Evolutionary conservation across 2,888 invertebrate genomes (phyloP).

Genomic region (Pollenia griseotomentosa): DNA sequence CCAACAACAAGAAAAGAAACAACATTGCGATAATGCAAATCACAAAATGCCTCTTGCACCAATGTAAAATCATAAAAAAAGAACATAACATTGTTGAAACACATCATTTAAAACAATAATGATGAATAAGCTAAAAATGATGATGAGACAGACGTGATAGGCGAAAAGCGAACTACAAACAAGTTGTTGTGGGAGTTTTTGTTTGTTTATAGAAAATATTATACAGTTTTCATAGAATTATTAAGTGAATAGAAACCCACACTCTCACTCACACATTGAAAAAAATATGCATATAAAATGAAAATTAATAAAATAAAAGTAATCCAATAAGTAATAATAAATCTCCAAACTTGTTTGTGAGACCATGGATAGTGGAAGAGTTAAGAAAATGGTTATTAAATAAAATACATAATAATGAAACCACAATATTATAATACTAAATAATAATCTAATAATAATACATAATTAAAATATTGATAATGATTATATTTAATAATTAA

Average conservation of each 20-base stretch:
- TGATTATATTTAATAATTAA: slow-evolving; percentile 75
- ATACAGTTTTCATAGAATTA: slow-evolving; percentile 33
- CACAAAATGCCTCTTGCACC: slow-evolving; percentile 76
- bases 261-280: slow-evolving; percentile 44
- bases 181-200: slow-evolving; percentile 21
- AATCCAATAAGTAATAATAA: slow-evolving; percentile 56
- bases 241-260: slow-evolving; percentile 29
- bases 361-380: slow-evolving; percentile 62
- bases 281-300: slow-evolving; percentile 47
- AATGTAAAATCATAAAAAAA: slow-evolving; percentile 75
- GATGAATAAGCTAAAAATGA: neutral
- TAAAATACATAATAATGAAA: slow-evolving; percentile 61
- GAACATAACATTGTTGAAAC: slow-evolving; percentile 19
- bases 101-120: neutral
- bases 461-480: slow-evolving; percentile 67
- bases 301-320: slow-evolving; percentile 39
- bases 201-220: slow-evolving; percentile 23
- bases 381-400: slow-evolving; percentile 58
- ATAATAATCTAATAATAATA: slow-evolving; percentile 64
- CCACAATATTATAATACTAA: slow-evolving; percentile 41
- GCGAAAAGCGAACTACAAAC: slow-evolving; percentile 11
- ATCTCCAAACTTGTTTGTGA: slow-evolving; percentile 59
- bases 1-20: slow-evolving; percentile 21
- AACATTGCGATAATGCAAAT: slow-evolving; percentile 51
- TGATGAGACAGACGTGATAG: neutral